Base-by-base conservation (phyloP, 2,888 invertebrate species). In the Harpalus rufipes region DNA sequence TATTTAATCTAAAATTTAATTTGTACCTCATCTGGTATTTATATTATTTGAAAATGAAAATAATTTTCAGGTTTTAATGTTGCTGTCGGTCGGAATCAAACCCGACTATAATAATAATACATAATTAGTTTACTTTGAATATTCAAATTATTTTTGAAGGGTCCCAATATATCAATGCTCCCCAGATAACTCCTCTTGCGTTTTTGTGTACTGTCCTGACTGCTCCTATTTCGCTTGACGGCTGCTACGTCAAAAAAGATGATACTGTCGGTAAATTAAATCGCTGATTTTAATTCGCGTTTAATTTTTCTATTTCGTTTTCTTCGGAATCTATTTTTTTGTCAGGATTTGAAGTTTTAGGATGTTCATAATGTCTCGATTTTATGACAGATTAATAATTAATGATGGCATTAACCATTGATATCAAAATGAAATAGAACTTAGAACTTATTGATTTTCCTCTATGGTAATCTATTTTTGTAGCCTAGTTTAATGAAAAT, bases 251-350 rank as follows among this genome's bases (percentile, higher is more conserved):
- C 74, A 58, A 68, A 74, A 59, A 74, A 74, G 59, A 83, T 61
- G 72, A 82, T 18, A 18, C 59, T 82, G 59, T 74, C 74, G 25
- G 76, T 76, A 74, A 76, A 83, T 83, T 83, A 76, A 83, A 83
- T 83, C 63, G 74, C 59, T 83, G 76, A 74, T 56, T 74, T 41
- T 83, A n/a, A 83, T 83, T 76, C 61, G 83, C 44, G 18, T 74
- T 83, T 83, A 74, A 83, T 83, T 83, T 18, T 81, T 83, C 72
- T 61, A 32, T 59, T 68, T 32, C 59, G 4, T 32, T 78, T 56
- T 25, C 39, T 2, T 0, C 25, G 7, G 21, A 0, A 0, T 56
- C n/a, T 78, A 56, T 32, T 10, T 25, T 78, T 78, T 58, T 58
- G 7, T 14, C 44, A 6, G 32, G 32, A 25, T 63, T 59, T 63